Base-by-base conservation (phyloP, 1,140 invertebrate genomes). In the Nomia melanderi region DNA sequence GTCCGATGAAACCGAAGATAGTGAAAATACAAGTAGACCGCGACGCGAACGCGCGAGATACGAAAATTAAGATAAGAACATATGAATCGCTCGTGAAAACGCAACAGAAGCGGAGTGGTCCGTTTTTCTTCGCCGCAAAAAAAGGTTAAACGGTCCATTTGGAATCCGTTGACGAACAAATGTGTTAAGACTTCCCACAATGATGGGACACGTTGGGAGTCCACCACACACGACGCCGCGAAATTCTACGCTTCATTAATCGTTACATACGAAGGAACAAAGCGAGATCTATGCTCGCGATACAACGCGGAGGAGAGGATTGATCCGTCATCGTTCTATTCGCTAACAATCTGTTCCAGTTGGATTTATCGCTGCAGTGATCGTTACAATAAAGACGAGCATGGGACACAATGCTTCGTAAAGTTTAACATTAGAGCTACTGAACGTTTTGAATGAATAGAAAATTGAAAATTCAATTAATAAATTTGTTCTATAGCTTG, bases 171-270 rank as follows among this genome's bases (percentile, higher is more conserved):
- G 47, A 39, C 14, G 59, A 41, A 54, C 41, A 63, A 73, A 73
- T 64, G 47, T 63, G 59, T 56, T 54, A 54, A 65, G 47, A 41
- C 63, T 44, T 47, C 53, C 29, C 63, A 44, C 29, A 65, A 67
- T 63, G 27, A 17, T 27, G 20, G 33, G 27, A 27, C 53, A 57
- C 39, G 72, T 67, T 57, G 60, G 27, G 44, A 41, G 36, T 67
- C 25, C 63, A 25, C 75, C 75, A 62, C 75, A 77, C 75, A 71
- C 75, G 75, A 77, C 41, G 66, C 66, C 27, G 57, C 56, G 12
- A 62, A 77, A 53, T 56, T 57, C 56, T 62, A 53, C 47, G 66
- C 27, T 44, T 77, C 75, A 54, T 77, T 71, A 63, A 29, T 59
- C 39, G 27, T 33, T 17, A 57, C 60, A 39, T 64, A 41, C 27